Base-by-base conservation (phyloP, 2,113 vertebrate genomes). In the Chionis minor region DNA sequence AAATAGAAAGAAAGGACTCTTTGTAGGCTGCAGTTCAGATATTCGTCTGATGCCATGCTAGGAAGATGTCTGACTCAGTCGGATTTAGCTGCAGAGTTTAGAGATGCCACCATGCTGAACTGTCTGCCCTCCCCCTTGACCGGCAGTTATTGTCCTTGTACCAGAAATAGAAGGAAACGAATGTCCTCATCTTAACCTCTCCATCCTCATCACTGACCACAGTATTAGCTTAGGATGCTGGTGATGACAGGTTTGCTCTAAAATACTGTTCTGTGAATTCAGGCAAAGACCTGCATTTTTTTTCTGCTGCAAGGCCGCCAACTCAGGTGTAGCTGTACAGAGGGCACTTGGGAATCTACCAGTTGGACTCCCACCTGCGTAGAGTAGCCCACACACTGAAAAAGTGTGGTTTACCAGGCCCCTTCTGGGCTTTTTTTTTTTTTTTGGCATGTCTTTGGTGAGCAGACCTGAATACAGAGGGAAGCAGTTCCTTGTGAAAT, bases 1-100 rank as follows among this genome's bases (percentile, higher is more conserved):
- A 97, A 96, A 97, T 96, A 96, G 96, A 91, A 95, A 96, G 52
- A 94, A 96, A 79, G 83, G 69, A 30, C 61, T 63, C 91, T 94
- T 95, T 96, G 88, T 96, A 61, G 52, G 61, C 86, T 94, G 33
- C 65, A 72, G 92, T 59, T 94, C 86, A 94, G 88, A 88, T 84
- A 49, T 56, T 94, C 93, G 72, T 83, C 94, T 95, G 86, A 86
- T 87, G 91, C 95, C 77, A 65, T 49, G 80, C 69, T 94, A 86
- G 61, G 71, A 91, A 88, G 95, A 79, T 44, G 59, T 96, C 77
- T 94, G 95, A 96, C 81, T 92, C 87, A 26, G 66, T 91, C 0
- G 0, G 81, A 90, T 95, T 89, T 90, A 95, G 66, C 84, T 82
- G 55, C 91, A 86, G 67, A 0, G 0, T 63, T 94, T 65, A 70